Evolutionary conservation across 2,797 vertebrate species (phyloP).

Genomic region (Semaprochilodus insignis): DNA sequence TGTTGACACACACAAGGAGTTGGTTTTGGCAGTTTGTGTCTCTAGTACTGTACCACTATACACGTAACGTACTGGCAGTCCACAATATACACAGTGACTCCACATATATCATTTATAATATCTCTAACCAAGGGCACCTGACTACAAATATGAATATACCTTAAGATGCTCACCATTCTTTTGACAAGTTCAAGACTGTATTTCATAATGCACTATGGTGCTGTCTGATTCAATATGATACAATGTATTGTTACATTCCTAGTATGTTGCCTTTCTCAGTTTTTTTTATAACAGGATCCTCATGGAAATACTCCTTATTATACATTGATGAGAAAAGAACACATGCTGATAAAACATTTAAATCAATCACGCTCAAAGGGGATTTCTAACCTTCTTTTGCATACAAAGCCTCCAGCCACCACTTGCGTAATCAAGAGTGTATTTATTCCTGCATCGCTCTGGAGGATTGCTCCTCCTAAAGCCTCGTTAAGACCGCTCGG

Average conservation of each 20-base stretch:
- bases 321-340: neutral
- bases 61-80: too few species aligned
- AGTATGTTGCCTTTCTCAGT: neutral
- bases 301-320: neutral
- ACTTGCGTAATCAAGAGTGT: conserved; percentile 24
- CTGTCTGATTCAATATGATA: too few species aligned
- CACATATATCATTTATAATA: too few species aligned
- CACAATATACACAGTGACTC: too few species aligned
- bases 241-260: too few species aligned
- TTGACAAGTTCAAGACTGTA: too few species aligned
- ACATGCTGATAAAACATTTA: conserved; percentile 22
- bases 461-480: conserved; percentile 36
- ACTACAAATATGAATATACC: too few species aligned
- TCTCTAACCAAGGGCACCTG: too few species aligned
- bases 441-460: conserved; percentile 7
- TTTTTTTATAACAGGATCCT: neutral
- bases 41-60: too few species aligned
- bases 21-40: too few species aligned
- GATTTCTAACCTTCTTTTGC: conserved; percentile 9
- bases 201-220: too few species aligned
- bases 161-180: neutral
- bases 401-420: neutral
- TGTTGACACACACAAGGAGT: too few species aligned
- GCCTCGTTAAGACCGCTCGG: conserved; percentile 31
- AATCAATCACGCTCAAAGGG: conserved; percentile 22